phyloP scores from a whole-genome alignment of 2,888 invertebrate species.

The Marasmarcha lunaedactyla region DNA sequence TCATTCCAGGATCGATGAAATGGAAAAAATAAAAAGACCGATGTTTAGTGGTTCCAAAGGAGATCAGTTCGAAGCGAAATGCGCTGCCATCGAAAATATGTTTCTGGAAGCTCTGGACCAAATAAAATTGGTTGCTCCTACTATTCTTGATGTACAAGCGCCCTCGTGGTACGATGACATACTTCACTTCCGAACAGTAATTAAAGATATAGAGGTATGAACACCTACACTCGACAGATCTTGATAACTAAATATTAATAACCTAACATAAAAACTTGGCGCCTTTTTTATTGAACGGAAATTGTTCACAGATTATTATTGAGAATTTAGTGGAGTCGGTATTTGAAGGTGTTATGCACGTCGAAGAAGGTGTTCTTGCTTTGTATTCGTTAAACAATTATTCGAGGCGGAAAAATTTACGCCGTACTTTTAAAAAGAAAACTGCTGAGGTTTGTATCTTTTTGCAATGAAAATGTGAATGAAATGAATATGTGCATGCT shows the following conservation, averaged over 20 bases:
- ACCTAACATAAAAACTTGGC: too few relatives aligned
- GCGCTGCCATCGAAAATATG: constrained; percentile 78
- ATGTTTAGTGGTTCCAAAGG: constrained; percentile 82
- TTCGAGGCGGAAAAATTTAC: constrained; percentile 79
- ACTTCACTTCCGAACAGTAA: constrained; percentile 67
- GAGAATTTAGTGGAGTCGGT: constrained; percentile 85
- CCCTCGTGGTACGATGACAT: constrained; percentile 87
- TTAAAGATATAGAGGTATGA: constrained; percentile 73
- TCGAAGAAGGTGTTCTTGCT: constrained; percentile 84
- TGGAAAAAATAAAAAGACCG: constrained; percentile 75
- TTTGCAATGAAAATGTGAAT: background rate
- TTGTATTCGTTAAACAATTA: constrained; percentile 84
- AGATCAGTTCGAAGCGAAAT: constrained; percentile 74
- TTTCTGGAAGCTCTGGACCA: constrained; percentile 74
- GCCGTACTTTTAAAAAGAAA: constrained; percentile 76
- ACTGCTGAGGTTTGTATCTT: constrained; percentile 64
- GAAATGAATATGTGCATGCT: constrained; percentile 65
- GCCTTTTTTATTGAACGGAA: background rate
- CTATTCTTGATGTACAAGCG: constrained; percentile 82
- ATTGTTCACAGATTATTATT: constrained; percentile 79
- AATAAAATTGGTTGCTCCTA: constrained; percentile 70
- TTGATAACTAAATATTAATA: background rate
- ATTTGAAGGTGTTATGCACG: constrained; percentile 82
- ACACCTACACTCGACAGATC: too few relatives aligned
- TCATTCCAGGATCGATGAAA: constrained; percentile 76